Percentiles rank a stretch among this genome's conserved stretches.
Conservation (phyloP, 2,888 invertebrate genomes). For the Ophonus ardosiacus region DNA sequence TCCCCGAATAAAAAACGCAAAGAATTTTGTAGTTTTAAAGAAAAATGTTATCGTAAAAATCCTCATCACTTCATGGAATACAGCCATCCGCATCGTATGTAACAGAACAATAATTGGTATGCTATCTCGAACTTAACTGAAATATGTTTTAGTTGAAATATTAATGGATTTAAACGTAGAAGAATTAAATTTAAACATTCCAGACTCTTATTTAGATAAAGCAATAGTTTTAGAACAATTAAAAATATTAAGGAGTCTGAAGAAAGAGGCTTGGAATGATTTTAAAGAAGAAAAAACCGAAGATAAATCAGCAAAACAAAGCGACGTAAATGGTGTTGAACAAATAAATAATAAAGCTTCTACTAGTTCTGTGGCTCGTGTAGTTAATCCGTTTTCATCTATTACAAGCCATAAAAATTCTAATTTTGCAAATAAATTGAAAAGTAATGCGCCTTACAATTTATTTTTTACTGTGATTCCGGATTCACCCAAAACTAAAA, state of each 20-base stretch:
- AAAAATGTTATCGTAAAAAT: slow-evolving; percentile 89
- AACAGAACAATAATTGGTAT: background rate
- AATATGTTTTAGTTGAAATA: slow-evolving; percentile 80
- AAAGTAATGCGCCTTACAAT: slow-evolving; percentile 84
- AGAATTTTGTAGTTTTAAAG: slow-evolving; percentile 85
- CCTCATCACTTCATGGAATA: slow-evolving; percentile 90
- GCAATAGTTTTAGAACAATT: slow-evolving; percentile 81
- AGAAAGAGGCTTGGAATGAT: slow-evolving; percentile 40
- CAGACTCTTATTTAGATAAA: slow-evolving; percentile 76
- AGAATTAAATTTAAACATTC: slow-evolving; percentile 78
- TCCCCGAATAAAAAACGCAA: slow-evolving; percentile 71
- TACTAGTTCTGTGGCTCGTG: slow-evolving; percentile 19
- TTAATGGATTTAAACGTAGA: slow-evolving; percentile 78
- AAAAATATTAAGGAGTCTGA: slow-evolving; percentile 75
- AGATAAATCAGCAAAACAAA: background rate
- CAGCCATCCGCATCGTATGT: slow-evolving; percentile 87
- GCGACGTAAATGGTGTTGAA: background rate
- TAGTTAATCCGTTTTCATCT: background rate
- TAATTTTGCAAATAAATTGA: slow-evolving; percentile 80
- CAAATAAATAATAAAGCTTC: background rate
- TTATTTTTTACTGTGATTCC: slow-evolving; percentile 87
- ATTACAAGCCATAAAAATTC: background rate
- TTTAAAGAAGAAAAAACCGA: slow-evolving; percentile 28
- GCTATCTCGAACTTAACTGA: background rate
- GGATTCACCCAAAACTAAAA: slow-evolving; percentile 80